Evolutionary conservation across 2,113 vertebrate species (phyloP), one percentile per base, ranked within the genome.

Genomic region (Gallinago media): DNA sequence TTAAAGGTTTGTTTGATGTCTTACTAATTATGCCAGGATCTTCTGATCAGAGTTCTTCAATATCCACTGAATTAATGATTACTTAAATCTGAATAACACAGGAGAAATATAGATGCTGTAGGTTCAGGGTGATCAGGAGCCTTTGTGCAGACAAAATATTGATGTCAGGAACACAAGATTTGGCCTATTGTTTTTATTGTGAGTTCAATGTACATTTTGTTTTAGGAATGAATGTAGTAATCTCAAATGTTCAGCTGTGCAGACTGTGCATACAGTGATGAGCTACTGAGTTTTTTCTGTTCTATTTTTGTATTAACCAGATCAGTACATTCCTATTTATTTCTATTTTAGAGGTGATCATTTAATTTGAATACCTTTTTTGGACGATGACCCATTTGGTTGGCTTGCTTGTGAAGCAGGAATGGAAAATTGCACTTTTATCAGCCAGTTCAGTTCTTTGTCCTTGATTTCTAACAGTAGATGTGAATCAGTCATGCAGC

Each of bases 1-100:
- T 73, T 61, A 76, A 83, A 83, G 8, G 29, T 59, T 90, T 92
- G 63, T 90, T 94, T 94, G 63, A 90, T 92, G 62, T 96, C 58
- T 67, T 59, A 20, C 15, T 94, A 76, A 90, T 93, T 83, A 72
- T 2, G 1, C 7, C 31, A 89, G 34, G 17, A 19, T 65, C 44
- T 71, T 89, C 42, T 85, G 40, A 83, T 80, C 59, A 66, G 58
- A 90, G 46, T 54, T 70, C 36, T 65, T 75, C 20, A 79, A 36
- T 73, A 54, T 0, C 2, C 27, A 29, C 21, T 66, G 40, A 80
- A 74, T 74, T 77, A 0, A 81, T 88, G 54, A 81, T 32, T 74
- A n/a, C 9, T 70, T 61, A 36, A 15, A 75, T 87, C 62, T 94
- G 22, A 59, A 79, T 55, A 68, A 14, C 15, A 65, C 5, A 19